Base-by-base conservation (phyloP, 2,113 vertebrate species). In the Scomber colias region DNA sequence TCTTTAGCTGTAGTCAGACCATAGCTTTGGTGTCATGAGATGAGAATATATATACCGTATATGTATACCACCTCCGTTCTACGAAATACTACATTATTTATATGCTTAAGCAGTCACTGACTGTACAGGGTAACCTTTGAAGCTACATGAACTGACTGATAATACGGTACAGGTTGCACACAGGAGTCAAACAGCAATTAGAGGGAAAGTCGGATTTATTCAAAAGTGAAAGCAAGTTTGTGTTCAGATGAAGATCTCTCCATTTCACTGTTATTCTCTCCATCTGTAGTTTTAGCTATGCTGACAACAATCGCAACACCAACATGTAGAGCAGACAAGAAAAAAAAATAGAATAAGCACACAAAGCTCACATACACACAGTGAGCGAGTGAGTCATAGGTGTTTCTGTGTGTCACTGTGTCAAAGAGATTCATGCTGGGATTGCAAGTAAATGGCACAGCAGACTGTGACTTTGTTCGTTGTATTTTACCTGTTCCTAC, bases 341-440 rank as follows among this genome's bases (percentile, higher is more conserved):
- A 17, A 55, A 27, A 45, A 10, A 31, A 0, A 50, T 14, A 31
- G 14, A 35, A 21, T 48, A 35, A 3, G 30, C 65, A 64, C 27
- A 79, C n/a, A 60, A 19, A 56, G 35, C 53, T 66, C 30, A 49
- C 17, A 48, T 54, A 67, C 27, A 63, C 7, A 55, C 45, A 53
- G 30, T 4, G n/a, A 35, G 19, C 48, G 54, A 71, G 70, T 86
- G 88, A 88, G 82, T 86, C 84, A 88, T 57, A 69, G 64, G 83
- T 72, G 75, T 77, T 71, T 79, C 66, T 88, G 57, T 89, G 79
- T 90, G 86, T 89, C 83, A 90, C 87, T 81, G 84, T 87, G 81
- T 90, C 92, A 92, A 69, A 89, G 40, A 76, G 48, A 56, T 64
- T 76, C 85, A 79, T 21, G 72, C 85, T 84, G 78, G 44, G 79